These are phyloP conservation scores for Stenodema calcarata DNA, from an alignment of 2,888 invertebrate genomes.

Conservation along the genomic window DNA sequence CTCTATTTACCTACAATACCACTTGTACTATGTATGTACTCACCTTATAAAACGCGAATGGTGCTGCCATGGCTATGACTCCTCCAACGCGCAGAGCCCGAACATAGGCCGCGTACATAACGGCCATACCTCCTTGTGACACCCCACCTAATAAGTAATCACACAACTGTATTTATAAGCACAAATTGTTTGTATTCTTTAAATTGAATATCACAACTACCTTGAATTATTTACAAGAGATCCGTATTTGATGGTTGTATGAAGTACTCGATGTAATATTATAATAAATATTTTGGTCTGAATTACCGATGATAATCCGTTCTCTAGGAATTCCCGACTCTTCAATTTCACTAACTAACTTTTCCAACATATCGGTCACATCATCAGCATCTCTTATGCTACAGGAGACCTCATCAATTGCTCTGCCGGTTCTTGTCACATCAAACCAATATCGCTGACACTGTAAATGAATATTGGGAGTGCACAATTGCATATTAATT, in stretches of 20 bases:
- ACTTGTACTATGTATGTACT: no score
- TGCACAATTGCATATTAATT: no score
- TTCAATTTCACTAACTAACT: neutral
- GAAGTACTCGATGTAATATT: no score
- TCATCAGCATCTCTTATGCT: conserved; percentile 4
- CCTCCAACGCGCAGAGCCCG: neutral
- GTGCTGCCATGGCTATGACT: neutral
- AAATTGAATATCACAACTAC: no score
- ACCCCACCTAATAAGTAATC: conserved; percentile 6
- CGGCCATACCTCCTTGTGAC: conserved; percentile 33
- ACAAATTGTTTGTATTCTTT: no score
- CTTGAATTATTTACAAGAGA: neutral
- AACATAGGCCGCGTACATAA: conserved; percentile 7
- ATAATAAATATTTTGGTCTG: no score
- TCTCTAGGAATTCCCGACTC: conserved; percentile 24
- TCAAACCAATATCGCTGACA: conserved; percentile 30
- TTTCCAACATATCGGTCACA: conserved; percentile 9
- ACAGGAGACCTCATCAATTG: neutral
- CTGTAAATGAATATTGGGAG: no score
- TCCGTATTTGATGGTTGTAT: neutral
- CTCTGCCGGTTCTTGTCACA: neutral
- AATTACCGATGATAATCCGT: conserved; percentile 23
- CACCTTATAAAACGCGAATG: neutral
- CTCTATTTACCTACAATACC: no score
- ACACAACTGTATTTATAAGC: no score